Conservation (phyloP, 92 coral and sea anemone species). For the Actinostola sp. region DNA sequence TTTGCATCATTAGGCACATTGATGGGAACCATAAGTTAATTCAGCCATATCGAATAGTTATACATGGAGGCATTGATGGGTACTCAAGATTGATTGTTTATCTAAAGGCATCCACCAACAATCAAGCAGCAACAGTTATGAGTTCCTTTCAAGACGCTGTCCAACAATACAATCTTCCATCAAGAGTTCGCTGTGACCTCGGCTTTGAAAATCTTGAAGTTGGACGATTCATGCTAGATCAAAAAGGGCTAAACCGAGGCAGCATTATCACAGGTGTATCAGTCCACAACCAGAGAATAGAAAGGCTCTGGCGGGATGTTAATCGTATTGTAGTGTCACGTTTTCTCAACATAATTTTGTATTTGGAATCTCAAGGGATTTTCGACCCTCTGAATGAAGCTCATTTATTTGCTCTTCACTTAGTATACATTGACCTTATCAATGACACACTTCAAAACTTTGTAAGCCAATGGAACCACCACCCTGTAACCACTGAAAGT, state of each 20-base stretch:
- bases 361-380: slow-evolving; percentile 44
- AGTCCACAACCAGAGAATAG: slow-evolving; percentile 48
- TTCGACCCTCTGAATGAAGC: slow-evolving; percentile 34
- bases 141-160: slow-evolving; percentile 20
- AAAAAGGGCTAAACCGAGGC: slow-evolving; percentile 37
- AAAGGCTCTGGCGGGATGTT: slow-evolving; percentile 50
- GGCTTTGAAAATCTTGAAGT: slow-evolving; percentile 44
- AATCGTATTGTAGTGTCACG: slow-evolving; percentile 44
- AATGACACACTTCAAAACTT: slow-evolving; percentile 37
- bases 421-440: slow-evolving; percentile 22
- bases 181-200: slow-evolving; percentile 38
- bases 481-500: too few species aligned
- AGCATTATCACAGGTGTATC: slow-evolving; percentile 50
- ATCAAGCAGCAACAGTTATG: slow-evolving; percentile 34
- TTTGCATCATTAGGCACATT: slow-evolving; percentile 23
- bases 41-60: slow-evolving; percentile 61
- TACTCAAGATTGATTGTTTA: slow-evolving; percentile 53
- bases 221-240: slow-evolving; percentile 46
- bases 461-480: not conserved
- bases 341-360: not conserved
- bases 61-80: slow-evolving; percentile 76
- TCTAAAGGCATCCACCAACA: slow-evolving; percentile 45
- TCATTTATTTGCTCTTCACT: slow-evolving; percentile 45
- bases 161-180: slow-evolving; percentile 38
- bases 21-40: slow-evolving; percentile 42